These are phyloP conservation scores for Galeopsomyia nigrocyanea DNA, from an alignment of 2,888 invertebrate species.

Conservation along the genomic window DNA sequence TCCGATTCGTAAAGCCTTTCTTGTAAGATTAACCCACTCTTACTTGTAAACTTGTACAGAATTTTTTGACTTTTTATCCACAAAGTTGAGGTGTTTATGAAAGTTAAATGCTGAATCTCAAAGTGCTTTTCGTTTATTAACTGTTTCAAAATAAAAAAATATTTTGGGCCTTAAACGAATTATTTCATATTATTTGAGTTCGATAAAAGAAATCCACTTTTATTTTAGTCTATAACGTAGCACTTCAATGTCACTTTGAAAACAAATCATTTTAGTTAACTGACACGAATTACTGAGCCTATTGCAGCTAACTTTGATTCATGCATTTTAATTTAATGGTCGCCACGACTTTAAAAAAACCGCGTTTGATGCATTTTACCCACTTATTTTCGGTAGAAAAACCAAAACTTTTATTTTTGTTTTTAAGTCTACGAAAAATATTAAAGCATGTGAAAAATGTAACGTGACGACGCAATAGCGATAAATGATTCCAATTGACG, in stretches of 20 bases:
- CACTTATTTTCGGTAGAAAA: conserved; percentile 22
- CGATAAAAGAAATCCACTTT: too few species aligned
- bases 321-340: conserved; percentile 14
- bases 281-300: too few species aligned
- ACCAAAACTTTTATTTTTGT: conserved; percentile 26
- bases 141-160: too few species aligned
- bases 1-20: conserved; percentile 47
- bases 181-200: too few species aligned
- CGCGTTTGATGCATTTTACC: conserved; percentile 38
- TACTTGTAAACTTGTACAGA: conserved; percentile 47
- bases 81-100: conserved; percentile 42
- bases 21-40: conserved; percentile 43
- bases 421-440: conserved; percentile 10
- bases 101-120: conserved; percentile 11
- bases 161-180: too few species aligned
- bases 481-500: conserved; percentile 18
- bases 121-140: too few species aligned
- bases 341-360: conserved; percentile 33
- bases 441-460: conserved; percentile 22
- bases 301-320: too few species aligned
- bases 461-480: conserved; percentile 29
- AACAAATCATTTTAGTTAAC: too few species aligned
- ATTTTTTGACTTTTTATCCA: conserved; percentile 36
- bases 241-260: too few species aligned
- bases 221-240: too few species aligned